Base-by-base conservation (phyloP, 2,797 vertebrate genomes). In the Pangasius djambal region DNA sequence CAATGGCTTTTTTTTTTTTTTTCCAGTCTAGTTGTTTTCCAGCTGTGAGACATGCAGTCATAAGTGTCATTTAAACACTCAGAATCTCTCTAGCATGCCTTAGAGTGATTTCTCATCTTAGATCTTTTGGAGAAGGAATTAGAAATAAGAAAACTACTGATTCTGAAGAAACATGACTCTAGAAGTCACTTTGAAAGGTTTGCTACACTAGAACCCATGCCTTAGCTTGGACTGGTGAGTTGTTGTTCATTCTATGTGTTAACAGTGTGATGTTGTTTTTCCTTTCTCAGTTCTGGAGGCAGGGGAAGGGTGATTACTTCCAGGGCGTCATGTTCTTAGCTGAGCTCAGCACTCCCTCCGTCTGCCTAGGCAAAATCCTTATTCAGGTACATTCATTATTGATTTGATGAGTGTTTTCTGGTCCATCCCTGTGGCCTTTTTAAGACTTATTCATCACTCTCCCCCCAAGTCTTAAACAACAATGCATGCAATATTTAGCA, bases 331-430 rank as follows among this genome's bases (percentile, higher is more conserved):
- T 99, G 97, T 95, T 99, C 94, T 96, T 99, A 97, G 98, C 98
- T 16, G 98, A 99, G 94, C 95, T 99, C 93, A 99, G 98, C 96
- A 99, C 98, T 75, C 98, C 98, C 0, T 99, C 97, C 3, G 98
- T 99, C 93, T 99, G 98, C 93, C 96, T 99, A 86, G 98, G 98
- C 92, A 99, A 99, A 95, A 97, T 99, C 85, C 97, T 98, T 89
- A 98, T 99, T 93, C 97, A 98, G 97, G 98, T 99, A 92, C 81
- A 44, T 70, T 75, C 65, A 85, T n/a, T 59, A 40, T 52, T 86
- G 48, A 85, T 85, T 52, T 52, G 74, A 88, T 22, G 79, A 91
- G 87, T 87, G 90, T 87, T 85, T 88, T 69, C 74, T 50, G 34
- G 67, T 75, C 72, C 48, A 65, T 81, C 78, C 55, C 79, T 40